Percentiles rank a stretch among this genome's conserved stretches.
phyloP scores from a whole-genome alignment of 2,113 vertebrate species.

The Antigone vipio region DNA sequence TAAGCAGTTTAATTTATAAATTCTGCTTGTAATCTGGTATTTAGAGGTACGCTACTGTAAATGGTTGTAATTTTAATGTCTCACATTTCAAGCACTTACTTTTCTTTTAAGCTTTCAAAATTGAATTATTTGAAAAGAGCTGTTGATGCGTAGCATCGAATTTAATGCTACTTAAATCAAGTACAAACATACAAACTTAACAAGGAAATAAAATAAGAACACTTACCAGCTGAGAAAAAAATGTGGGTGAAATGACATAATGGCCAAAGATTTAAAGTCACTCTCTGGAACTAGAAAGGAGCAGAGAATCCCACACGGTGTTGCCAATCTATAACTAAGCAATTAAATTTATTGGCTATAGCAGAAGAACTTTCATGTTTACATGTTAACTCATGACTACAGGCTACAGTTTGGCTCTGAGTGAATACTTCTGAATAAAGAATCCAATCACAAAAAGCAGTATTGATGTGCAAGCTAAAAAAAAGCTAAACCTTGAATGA shows the following conservation, averaged over 20 bases:
- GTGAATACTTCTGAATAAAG: neutral
- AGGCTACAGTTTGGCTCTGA: neutral
- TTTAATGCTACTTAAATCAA: neutral
- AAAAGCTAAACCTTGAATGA: neutral
- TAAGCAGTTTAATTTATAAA: neutral
- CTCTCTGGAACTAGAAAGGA: neutral
- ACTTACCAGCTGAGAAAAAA: neutral
- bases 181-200: neutral
- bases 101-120: neutral
- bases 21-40: neutral
- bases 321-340: neutral
- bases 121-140: neutral
- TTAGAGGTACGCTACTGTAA: neutral
- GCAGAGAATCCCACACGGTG: neutral
- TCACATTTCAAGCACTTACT: neutral
- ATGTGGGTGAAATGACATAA: neutral
- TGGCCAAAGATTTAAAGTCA: neutral
- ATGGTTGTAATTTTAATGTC: neutral
- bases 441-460: neutral
- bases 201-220: neutral
- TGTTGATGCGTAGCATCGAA: neutral
- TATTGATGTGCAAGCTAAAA: neutral
- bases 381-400: neutral
- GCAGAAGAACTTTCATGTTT: neutral
- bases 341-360: neutral